These are phyloP conservation scores for Euborellia annulipes DNA, from an alignment of 1,140 invertebrate genomes.

Conservation along the genomic window DNA sequence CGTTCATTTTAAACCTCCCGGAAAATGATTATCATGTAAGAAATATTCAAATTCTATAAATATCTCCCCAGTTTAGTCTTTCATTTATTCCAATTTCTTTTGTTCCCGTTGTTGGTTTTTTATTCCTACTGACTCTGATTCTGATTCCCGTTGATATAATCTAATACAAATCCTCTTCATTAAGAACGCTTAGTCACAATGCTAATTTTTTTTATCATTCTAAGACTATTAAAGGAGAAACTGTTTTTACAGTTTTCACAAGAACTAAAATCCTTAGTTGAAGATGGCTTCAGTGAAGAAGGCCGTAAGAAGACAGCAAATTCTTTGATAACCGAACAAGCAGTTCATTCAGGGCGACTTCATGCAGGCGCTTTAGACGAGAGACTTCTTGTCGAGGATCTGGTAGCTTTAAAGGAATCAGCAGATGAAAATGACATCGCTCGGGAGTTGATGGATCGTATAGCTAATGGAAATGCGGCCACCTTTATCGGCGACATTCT, in stretches of 20 bases:
- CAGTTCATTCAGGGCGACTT: conserved; percentile 1
- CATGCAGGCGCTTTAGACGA: conserved; percentile 18
- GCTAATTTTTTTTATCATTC: no score
- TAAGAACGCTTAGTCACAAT: no score
- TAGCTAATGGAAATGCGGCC: conserved; percentile 54
- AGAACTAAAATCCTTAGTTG: conserved; percentile 43
- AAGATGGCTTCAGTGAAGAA: conserved; percentile 21
- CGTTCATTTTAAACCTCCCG: conserved; percentile 55
- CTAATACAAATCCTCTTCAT: no score
- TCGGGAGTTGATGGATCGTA: conserved; percentile 47
- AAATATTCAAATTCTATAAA: no score
- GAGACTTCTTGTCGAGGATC: conserved; percentile 65
- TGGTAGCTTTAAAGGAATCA: conserved; percentile 63
- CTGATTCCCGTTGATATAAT: no score
- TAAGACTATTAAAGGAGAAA: no score
- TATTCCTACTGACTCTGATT: no score
- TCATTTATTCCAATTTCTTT: no score
- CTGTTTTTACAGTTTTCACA: conserved; percentile 31
- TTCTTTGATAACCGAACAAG: conserved; percentile 21
- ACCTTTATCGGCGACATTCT: conserved; percentile 83
- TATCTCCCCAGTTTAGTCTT: no score
- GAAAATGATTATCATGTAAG: conserved; percentile 60
- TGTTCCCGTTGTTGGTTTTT: no score
- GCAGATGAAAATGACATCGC: conserved; percentile 47
- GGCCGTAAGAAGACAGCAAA: conserved; percentile 21